Conservation (phyloP, 2,888 invertebrate genomes). For the Orchestes rusci region DNA sequence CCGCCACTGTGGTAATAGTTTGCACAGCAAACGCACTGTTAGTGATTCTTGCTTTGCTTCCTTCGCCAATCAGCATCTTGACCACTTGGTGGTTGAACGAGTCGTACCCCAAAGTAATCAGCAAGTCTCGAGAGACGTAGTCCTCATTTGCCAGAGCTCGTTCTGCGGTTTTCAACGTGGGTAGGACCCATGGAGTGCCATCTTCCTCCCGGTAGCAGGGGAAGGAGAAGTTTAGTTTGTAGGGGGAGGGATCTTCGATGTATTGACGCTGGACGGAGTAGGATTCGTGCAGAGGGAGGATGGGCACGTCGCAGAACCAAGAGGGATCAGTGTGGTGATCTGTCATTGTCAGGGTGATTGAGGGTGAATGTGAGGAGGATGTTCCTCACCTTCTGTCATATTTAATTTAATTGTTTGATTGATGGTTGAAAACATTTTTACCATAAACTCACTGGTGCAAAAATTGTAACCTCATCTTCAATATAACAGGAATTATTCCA, state of each 20-base stretch:
- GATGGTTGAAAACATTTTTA: too few species aligned
- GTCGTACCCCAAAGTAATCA: slow-evolving; percentile 53
- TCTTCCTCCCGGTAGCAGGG: slow-evolving; percentile 55
- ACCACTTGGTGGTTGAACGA: slow-evolving; percentile 40
- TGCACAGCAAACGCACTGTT: slow-evolving; percentile 19
- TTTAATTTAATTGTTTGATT: too few species aligned
- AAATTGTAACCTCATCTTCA: too few species aligned
- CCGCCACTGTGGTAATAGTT: slow-evolving; percentile 59
- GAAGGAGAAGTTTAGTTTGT: slow-evolving; percentile 15
- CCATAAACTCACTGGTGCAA: too few species aligned
- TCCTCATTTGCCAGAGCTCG: slow-evolving; percentile 39
- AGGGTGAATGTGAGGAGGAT: too few species aligned
- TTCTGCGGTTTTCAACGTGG: slow-evolving; percentile 55
- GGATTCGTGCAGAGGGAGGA: slow-evolving; percentile 3
- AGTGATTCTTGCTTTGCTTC: slow-evolving; percentile 14
- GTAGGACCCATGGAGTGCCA: slow-evolving; percentile 54
- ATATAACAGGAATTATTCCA: too few species aligned
- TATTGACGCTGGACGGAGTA: slow-evolving; percentile 11
- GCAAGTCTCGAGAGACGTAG: slow-evolving; percentile 56
- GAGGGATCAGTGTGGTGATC: too few species aligned
- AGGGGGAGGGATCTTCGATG: slow-evolving; percentile 6
- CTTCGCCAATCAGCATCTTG: slow-evolving; percentile 51
- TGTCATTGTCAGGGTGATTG: too few species aligned
- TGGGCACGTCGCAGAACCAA: slow-evolving; percentile 8
- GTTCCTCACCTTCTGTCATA: too few species aligned